Conservation (phyloP, 2,113 vertebrate species). For the Oncorhynchus tshawytscha region DNA sequence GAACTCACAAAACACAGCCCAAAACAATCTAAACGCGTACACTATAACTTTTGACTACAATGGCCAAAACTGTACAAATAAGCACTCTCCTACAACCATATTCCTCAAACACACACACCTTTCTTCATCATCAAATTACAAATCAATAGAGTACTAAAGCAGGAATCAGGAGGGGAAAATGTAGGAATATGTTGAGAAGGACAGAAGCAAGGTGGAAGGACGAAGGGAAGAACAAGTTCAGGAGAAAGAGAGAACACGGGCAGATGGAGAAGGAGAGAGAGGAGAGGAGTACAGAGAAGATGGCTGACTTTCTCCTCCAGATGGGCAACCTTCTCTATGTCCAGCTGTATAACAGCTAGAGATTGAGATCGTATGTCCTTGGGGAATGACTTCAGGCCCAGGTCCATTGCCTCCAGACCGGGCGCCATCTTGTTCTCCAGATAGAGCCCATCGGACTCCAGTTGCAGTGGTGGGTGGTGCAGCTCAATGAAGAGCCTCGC, state of each 20-base stretch:
- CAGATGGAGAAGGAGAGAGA: no score
- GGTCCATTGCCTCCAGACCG: constrained; percentile 43
- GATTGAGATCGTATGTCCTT: background rate
- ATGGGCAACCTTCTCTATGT: background rate
- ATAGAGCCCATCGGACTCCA: background rate
- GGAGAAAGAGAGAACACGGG: background rate
- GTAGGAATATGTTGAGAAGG: background rate
- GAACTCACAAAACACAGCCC: background rate
- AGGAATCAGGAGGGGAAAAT: background rate
- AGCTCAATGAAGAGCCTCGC: constrained; percentile 57
- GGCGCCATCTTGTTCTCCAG: constrained; percentile 5
- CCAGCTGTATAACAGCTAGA: background rate
- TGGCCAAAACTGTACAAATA: background rate
- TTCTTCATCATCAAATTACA: background rate
- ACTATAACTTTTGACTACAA: background rate
- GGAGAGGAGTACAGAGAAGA: background rate
- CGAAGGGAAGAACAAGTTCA: background rate
- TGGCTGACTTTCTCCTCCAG: background rate
- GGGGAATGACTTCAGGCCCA: constrained; percentile 26
- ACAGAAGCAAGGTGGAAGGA: background rate
- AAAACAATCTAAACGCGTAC: background rate
- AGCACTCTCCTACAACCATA: background rate
- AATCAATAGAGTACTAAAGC: background rate
- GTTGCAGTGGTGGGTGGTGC: constrained; percentile 48
- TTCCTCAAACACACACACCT: background rate